Evolutionary conservation across 2,888 invertebrate species (phyloP), one percentile per base, ranked within the genome.

Genomic region (Saturnia pavonia): DNA sequence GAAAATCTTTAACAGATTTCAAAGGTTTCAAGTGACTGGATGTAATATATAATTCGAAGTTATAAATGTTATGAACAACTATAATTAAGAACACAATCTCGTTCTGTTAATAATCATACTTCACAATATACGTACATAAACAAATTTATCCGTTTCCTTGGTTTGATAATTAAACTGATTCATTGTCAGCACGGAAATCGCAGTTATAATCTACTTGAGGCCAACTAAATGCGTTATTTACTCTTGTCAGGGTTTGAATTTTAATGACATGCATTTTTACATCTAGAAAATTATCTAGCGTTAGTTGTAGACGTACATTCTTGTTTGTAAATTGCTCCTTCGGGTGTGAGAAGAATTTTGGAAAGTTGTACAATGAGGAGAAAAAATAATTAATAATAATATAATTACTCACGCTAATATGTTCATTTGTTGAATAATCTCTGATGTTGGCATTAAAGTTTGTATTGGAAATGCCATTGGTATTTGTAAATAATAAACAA

Each of bases 401-500:
- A 54, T 69, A 60, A 68, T 67, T 68, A 88, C 90, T 88, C 81
- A 92, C 91, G 80, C 72, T 74, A 69, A 77, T 77, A 72, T 87
- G 82, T 69, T 83, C 85, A 68, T 78, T 76, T 16, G 76, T 78
- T 40, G 88, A 82, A 80, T 87, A 91, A 74, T 88, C 86, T 77
- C 91, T 83, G 63, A 92, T 80, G 71, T 86, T 85, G 3, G 86
- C 82, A 77, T 90, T 91, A 74, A 92, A 92, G 77, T 83, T 84
- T 19, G 81, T 74, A 76, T 88, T 88, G 3, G 82, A 75, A 51
- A 81, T 79, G 25, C 81, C 78, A 54, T 77, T 67, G 40, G 54
- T 40, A 42, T 54, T 67, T 54, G 27, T 27, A 3, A 70, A 42
- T n/a, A 67, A 25, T 19, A 40, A 40, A 40, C 75, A 70, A 72